Conservation (phyloP, 2,888 invertebrate species). For the Pyrocoelia pectoralis region DNA sequence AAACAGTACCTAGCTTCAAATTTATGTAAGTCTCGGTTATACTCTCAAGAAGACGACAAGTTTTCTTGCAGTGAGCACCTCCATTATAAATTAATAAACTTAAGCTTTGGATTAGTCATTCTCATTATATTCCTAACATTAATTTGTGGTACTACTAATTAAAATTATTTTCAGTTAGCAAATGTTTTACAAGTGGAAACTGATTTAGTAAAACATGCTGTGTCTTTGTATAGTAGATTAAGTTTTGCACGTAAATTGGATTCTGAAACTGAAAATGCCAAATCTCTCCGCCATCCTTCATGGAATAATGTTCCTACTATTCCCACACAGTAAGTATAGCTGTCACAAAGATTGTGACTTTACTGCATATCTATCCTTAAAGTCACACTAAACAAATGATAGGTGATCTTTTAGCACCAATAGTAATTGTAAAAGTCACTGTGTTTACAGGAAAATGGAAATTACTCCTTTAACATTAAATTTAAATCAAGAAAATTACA, state of each 20-base stretch:
- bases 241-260: constrained; percentile 85
- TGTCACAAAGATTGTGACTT: background rate
- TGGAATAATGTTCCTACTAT: constrained; percentile 70
- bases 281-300: constrained; percentile 70
- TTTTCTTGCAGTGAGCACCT: no score
- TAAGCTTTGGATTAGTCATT: no score
- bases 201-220: constrained; percentile 89
- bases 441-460: constrained; percentile 49
- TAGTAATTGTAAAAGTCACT: no score
- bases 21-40: no score
- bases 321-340: constrained; percentile 47
- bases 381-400: no score
- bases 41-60: no score
- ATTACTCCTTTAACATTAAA: constrained; percentile 60
- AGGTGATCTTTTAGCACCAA: no score
- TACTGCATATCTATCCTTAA: background rate
- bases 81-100: no score
- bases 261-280: constrained; percentile 67
- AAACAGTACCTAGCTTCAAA: no score
- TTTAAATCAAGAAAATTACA: constrained; percentile 47
- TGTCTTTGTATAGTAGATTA: constrained; percentile 92
- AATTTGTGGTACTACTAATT: no score
- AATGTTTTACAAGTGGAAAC: constrained; percentile 83
- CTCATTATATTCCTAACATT: no score
- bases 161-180: constrained; percentile 62